These are phyloP conservation scores for Archaeoteleia sp. DNA, from an alignment of 2,888 invertebrate genomes.

Conservation along the genomic window DNA sequence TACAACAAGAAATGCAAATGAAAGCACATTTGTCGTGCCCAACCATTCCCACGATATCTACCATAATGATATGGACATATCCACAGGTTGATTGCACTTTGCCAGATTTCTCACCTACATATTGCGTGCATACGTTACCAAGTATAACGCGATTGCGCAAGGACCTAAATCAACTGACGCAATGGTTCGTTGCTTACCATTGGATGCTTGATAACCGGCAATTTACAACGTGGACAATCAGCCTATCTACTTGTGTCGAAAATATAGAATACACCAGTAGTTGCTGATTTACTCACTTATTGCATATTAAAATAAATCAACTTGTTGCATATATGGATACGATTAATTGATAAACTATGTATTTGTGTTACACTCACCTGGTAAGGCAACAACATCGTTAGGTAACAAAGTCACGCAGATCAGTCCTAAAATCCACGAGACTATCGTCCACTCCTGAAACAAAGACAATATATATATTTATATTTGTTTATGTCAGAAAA, in stretches of 20 bases:
- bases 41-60: slow-evolving; percentile 41
- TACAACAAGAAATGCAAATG: slow-evolving; percentile 17
- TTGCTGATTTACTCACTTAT: slow-evolving; percentile 22
- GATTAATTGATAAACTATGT: slow-evolving; percentile 23
- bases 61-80: slow-evolving; percentile 28
- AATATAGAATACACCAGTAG: slow-evolving; percentile 7
- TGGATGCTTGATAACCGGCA: slow-evolving; percentile 32
- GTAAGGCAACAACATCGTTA: slow-evolving; percentile 63
- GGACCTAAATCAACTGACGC: slow-evolving; percentile 48
- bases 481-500: too few species aligned
- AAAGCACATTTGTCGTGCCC: slow-evolving; percentile 23
- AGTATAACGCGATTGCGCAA: slow-evolving; percentile 51
- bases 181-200: slow-evolving; percentile 34
- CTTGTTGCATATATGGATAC: slow-evolving; percentile 6
- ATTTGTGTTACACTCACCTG: slow-evolving; percentile 64
- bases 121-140: slow-evolving; percentile 24
- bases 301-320: slow-evolving; percentile 14
- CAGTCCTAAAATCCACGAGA: slow-evolving; percentile 62
- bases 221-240: slow-evolving; percentile 34
- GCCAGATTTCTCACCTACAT: slow-evolving; percentile 45
- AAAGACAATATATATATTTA: slow-evolving; percentile 30
- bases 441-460: slow-evolving; percentile 63
- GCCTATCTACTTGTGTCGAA: slow-evolving; percentile 21
- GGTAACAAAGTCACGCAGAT: slow-evolving; percentile 63
- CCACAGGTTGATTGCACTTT: slow-evolving; percentile 35